A percentile compares a stretch with the other conserved stretches of the same genome.
Evolutionary conservation across 2,888 invertebrate species (phyloP).

Genomic region (Timema podura): DNA sequence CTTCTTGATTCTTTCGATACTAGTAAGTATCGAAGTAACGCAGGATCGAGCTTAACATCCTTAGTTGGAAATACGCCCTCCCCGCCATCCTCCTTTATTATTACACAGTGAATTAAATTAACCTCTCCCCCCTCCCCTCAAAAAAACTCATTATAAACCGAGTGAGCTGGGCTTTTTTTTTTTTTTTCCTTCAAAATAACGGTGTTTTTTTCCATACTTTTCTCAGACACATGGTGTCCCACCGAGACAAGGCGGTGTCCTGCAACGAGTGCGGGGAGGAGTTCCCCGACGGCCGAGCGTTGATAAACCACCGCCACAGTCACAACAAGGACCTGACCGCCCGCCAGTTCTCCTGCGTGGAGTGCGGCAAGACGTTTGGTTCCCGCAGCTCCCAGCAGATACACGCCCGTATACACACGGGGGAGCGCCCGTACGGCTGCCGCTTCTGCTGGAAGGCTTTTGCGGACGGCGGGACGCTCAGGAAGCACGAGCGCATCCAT

Average conservation of each 20-base stretch:
- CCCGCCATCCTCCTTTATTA: neutral
- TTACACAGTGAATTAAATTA: neutral
- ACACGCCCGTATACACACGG: slow-evolving; percentile 80
- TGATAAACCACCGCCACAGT: slow-evolving; percentile 67
- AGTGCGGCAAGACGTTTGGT: slow-evolving; percentile 83
- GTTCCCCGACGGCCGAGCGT: slow-evolving; percentile 63
- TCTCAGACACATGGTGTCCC: slow-evolving; percentile 62
- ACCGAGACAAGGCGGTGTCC: slow-evolving; percentile 64
- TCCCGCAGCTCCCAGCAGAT: slow-evolving; percentile 83
- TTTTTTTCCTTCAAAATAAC: too few relatives aligned
- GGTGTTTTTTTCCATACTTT: slow-evolving; percentile 14
- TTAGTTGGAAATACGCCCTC: neutral
- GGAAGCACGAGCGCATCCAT: slow-evolving; percentile 82
- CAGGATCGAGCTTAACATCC: too few relatives aligned
- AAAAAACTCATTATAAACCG: too few relatives aligned
- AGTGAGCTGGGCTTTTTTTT: too few relatives aligned
- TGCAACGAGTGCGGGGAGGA: slow-evolving; percentile 68
- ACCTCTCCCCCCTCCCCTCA: neutral
- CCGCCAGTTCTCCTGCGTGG: slow-evolving; percentile 73
- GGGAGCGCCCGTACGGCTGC: slow-evolving; percentile 79
- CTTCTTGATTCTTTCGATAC: too few relatives aligned
- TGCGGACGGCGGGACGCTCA: slow-evolving; percentile 78
- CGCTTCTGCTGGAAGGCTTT: slow-evolving; percentile 86
- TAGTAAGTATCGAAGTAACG: too few relatives aligned
- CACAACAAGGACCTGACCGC: slow-evolving; percentile 51